phyloP scores from a whole-genome alignment of 2,113 vertebrate genomes.

The Odontophorus gujanensis region DNA sequence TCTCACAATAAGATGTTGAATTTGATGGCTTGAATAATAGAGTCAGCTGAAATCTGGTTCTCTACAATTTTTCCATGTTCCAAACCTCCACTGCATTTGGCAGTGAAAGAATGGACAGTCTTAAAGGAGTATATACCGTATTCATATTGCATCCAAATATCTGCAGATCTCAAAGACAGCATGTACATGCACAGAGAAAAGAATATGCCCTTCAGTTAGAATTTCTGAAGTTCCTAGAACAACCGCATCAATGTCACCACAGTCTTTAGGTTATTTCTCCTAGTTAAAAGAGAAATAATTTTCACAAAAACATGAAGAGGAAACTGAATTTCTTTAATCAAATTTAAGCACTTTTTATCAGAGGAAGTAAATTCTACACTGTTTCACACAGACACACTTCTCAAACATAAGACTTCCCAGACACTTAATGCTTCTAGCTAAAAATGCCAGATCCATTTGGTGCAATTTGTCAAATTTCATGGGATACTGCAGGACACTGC shows the following conservation, averaged over 20 bases:
- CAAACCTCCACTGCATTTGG: background rate
- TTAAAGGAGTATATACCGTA: background rate
- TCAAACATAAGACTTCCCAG: conserved; percentile 23
- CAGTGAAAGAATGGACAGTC: background rate
- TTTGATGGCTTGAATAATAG: background rate
- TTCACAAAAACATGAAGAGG: conserved; percentile 2
- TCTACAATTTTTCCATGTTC: conserved; percentile 12
- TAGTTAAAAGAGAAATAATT: background rate
- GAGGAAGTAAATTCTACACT: background rate
- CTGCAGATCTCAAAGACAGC: conserved; percentile 2
- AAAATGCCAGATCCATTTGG: background rate
- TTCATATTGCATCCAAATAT: conserved; percentile 4
- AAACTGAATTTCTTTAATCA: background rate
- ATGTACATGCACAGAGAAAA: conserved; percentile 1
- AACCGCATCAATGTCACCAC: background rate
- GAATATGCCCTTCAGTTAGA: background rate
- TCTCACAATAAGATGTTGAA: background rate
- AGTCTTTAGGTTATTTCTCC: background rate
- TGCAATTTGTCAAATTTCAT: conserved; percentile 23
- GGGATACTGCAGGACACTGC: background rate
- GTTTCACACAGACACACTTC: background rate
- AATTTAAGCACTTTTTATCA: conserved; percentile 30
- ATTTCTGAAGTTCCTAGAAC: conserved; percentile 18
- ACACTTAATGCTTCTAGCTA: background rate
- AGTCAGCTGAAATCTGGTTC: background rate